Conservation (phyloP, 2,113 vertebrate genomes). For the Calyptomena viridis region DNA sequence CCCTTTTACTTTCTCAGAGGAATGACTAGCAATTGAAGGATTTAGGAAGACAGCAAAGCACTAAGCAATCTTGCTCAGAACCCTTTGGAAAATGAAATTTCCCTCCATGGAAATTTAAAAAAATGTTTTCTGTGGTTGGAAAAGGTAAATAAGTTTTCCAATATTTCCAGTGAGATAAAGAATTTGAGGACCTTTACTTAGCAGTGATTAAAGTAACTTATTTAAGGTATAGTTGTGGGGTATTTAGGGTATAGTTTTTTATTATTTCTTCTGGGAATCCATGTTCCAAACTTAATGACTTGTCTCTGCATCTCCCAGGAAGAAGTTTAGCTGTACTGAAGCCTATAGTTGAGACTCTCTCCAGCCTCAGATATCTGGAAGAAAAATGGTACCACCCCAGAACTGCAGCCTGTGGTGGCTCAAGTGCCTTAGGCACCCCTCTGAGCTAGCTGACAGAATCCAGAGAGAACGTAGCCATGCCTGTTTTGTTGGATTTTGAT, state of each 20-base stretch:
- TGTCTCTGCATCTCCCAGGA: background rate
- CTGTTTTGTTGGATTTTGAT: background rate
- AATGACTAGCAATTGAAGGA: background rate
- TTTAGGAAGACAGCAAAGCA: background rate
- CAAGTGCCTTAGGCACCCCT: accelerated
- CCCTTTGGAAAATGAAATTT: background rate
- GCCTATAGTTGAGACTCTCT: background rate
- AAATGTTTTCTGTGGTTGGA: background rate
- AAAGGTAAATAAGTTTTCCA: background rate
- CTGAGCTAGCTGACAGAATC: background rate
- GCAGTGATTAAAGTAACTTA: background rate
- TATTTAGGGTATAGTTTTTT: background rate
- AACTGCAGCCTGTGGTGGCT: background rate
- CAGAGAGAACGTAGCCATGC: background rate
- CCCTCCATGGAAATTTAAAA: background rate
- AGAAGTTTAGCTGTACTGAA: background rate
- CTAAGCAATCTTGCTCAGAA: background rate
- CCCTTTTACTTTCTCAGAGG: background rate
- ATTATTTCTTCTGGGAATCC: background rate
- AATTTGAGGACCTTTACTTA: background rate
- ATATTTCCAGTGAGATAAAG: background rate
- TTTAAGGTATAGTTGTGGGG: background rate
- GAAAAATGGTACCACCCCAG: background rate
- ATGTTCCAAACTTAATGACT: background rate
- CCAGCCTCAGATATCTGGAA: background rate